A percentile compares a stretch with the other conserved stretches of the same genome.
These are phyloP conservation scores for Lepeophtheirus salmonis DNA, from an alignment of 1,140 invertebrate species.

Conservation along the genomic window DNA sequence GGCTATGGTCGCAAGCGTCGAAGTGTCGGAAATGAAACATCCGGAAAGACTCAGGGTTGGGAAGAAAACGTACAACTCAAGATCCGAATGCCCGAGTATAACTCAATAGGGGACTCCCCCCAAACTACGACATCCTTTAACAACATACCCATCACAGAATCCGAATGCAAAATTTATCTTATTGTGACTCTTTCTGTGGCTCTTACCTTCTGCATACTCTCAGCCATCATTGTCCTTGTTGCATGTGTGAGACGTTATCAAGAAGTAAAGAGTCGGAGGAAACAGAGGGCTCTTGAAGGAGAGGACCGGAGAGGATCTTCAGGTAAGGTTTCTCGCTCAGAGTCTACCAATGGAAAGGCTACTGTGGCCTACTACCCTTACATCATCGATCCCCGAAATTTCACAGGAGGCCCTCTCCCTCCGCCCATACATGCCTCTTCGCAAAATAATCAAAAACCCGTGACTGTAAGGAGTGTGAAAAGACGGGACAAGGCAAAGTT, in stretches of 20 bases:
- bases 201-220: constrained; percentile 21
- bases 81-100: constrained; percentile 20
- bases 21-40: constrained; percentile 12
- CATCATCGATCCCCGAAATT: constrained; percentile 1
- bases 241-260: constrained; percentile 9
- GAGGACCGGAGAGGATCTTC: background rate
- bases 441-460: constrained; percentile 1
- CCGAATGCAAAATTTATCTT: constrained; percentile 22
- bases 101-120: background rate
- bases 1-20: constrained; percentile 15
- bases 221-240: constrained; percentile 20
- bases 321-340: background rate
- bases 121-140: background rate
- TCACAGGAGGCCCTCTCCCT: background rate
- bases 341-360: background rate
- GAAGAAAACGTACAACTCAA: constrained; percentile 22
- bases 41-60: constrained; percentile 20
- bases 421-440: background rate
- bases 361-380: background rate
- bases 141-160: background rate
- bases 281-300: background rate
- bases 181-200: constrained; percentile 22
- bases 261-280: constrained; percentile 10
- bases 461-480: constrained; percentile 15
- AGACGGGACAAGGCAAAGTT: constrained; percentile 12